Conservation (phyloP, 2,888 invertebrate species). For the Drosophila nr. perissopoda region DNA sequence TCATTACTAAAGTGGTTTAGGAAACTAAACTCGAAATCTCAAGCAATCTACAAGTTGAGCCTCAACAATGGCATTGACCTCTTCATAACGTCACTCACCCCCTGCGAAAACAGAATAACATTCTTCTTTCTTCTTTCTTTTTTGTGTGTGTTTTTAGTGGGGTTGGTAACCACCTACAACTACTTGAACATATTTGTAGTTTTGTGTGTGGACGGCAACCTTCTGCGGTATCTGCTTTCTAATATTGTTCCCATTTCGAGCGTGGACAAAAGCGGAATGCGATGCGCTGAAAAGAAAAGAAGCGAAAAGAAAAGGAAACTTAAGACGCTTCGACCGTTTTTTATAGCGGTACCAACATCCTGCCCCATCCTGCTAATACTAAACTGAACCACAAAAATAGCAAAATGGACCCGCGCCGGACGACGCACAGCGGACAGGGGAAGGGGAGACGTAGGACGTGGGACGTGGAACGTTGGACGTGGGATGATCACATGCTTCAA, state of each 20-base stretch:
- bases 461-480: constrained; percentile 35
- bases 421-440: constrained; percentile 23
- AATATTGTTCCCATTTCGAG: constrained; percentile 42
- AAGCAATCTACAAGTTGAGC: constrained; percentile 5
- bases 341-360: constrained; percentile 82
- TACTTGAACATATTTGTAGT: neutral
- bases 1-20: neutral
- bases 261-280: constrained; percentile 50
- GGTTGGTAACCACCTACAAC: constrained; percentile 53
- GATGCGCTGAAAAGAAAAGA: constrained; percentile 21
- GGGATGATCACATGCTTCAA: constrained; percentile 64
- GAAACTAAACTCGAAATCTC: neutral
- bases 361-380: constrained; percentile 53
- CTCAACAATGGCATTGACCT: constrained; percentile 41
- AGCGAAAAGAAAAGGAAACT: constrained; percentile 67
- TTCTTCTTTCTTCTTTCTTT: neutral
- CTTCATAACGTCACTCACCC: neutral
- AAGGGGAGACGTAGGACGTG: neutral
- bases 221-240: constrained; percentile 67
- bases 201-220: constrained; percentile 49
- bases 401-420: constrained; percentile 66
- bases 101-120: neutral
- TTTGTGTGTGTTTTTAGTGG: neutral
- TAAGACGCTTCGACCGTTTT: constrained; percentile 72
- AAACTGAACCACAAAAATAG: constrained; percentile 31